Conservation (phyloP, 2,797 vertebrate species). For the Sus cebifrons region DNA sequence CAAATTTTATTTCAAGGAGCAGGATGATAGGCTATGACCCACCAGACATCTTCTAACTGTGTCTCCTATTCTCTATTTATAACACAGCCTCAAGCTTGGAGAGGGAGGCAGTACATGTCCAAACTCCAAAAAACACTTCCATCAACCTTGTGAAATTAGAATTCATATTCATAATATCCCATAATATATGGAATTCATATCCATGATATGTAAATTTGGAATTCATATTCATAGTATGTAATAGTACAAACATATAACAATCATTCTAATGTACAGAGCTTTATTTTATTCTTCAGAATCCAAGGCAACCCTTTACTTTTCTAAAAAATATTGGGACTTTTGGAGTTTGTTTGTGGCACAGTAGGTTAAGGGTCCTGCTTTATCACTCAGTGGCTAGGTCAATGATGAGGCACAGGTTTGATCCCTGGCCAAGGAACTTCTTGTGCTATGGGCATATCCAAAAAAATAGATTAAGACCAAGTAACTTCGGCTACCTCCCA, state of each 20-base stretch:
- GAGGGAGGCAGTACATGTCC: not conserved
- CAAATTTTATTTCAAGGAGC: constrained; percentile 31
- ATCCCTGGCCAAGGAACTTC: too few species aligned
- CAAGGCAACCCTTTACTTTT: not conserved
- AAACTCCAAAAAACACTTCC: not conserved
- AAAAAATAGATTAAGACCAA: too few species aligned
- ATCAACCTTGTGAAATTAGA: not conserved
- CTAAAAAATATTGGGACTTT: not conserved
- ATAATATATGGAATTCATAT: not conserved
- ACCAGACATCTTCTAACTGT: not conserved
- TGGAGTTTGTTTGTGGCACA: too few species aligned
- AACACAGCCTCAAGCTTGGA: not conserved
- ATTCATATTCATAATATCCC: not conserved
- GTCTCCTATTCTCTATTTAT: not conserved
- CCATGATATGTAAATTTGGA: not conserved
- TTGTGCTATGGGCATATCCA: too few species aligned
- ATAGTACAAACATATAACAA: not conserved
- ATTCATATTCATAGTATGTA: not conserved
- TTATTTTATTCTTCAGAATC: not conserved
- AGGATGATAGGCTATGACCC: not conserved
- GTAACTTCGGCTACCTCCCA: not conserved
- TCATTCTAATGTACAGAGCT: not conserved
- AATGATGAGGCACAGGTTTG: too few species aligned
- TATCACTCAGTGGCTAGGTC: too few species aligned
- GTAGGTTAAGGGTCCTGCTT: too few species aligned